phyloP scores from a whole-genome alignment of 2,113 vertebrate genomes.

The Tupaia tana region DNA sequence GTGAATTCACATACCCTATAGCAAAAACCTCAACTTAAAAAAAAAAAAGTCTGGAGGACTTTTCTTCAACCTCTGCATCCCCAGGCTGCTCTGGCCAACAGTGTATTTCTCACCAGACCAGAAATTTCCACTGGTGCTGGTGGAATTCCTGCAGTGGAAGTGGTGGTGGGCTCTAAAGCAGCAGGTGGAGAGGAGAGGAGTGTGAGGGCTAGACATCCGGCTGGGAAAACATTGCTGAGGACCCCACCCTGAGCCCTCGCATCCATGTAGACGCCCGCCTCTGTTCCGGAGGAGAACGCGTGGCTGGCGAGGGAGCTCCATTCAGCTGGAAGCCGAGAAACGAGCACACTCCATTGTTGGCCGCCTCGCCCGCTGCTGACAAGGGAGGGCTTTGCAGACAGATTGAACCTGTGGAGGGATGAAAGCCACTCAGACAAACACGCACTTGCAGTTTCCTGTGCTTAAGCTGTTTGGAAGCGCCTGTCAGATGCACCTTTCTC shows the following conservation, averaged over 20 bases:
- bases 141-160: neutral
- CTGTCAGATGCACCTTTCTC: neutral
- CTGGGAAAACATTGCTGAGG: neutral
- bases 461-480: constrained; percentile 55
- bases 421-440: constrained; percentile 18
- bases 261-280: neutral
- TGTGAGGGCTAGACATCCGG: neutral
- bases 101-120: neutral
- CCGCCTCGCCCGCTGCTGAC: neutral
- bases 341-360: neutral
- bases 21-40: too few relatives aligned
- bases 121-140: neutral
- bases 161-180: neutral
- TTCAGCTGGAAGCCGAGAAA: neutral
- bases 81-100: neutral
- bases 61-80: neutral
- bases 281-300: neutral
- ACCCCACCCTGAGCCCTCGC: rapidly evolving
- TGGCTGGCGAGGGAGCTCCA: neutral
- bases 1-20: too few relatives aligned
- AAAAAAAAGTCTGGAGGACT: too few relatives aligned
- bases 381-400: constrained; percentile 55
- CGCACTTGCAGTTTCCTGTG: neutral
- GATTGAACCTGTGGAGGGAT: constrained; percentile 55
- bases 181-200: neutral